Conservation (phyloP, 2,113 vertebrate genomes). For the Machaerirhynchus nigripectus region DNA sequence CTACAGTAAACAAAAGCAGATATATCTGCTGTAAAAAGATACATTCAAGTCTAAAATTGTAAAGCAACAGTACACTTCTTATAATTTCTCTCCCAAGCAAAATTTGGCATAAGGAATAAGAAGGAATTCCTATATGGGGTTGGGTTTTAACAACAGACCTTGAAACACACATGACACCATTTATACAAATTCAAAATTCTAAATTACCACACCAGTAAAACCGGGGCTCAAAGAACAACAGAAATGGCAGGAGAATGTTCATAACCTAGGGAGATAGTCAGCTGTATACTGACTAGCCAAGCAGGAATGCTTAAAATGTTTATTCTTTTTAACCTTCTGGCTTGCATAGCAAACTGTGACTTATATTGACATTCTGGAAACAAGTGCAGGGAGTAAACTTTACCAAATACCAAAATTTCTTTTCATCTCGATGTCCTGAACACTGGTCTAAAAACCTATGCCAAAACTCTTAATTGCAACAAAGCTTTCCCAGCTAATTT, state of each 20-base stretch:
- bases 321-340: not conserved
- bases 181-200: not conserved
- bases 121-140: not conserved
- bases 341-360: not conserved
- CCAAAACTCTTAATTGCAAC: not conserved
- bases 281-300: not conserved
- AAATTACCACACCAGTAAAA: not conserved
- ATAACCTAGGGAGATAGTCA: not conserved
- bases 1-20: not conserved
- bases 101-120: not conserved
- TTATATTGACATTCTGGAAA: not conserved
- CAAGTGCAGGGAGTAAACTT: not conserved
- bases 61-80: not conserved
- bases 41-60: not conserved
- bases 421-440: not conserved
- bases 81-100: not conserved
- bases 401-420: not conserved
- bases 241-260: not conserved
- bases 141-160: not conserved
- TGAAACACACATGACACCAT: not conserved
- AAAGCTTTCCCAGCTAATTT: not conserved
- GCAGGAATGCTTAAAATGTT: not conserved
- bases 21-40: not conserved
- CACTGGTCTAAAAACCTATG: not conserved
- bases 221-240: not conserved